Conservation (phyloP, 2,113 vertebrate genomes). For the Carassius carassius region DNA sequence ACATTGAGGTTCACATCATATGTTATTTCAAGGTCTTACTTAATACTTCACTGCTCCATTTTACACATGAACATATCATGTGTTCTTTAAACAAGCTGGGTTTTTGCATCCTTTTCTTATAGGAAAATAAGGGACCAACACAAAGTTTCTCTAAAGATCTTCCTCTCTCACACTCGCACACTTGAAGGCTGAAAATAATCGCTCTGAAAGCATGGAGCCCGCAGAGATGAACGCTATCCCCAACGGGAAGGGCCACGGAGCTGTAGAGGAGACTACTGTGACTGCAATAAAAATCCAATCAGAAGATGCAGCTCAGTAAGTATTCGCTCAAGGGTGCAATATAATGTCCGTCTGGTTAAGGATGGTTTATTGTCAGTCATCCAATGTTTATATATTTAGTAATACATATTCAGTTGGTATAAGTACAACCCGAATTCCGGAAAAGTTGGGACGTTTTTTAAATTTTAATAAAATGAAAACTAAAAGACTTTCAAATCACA, state of each 20-base stretch:
- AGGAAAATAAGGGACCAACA: constrained; percentile 7
- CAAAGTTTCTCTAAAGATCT: constrained; percentile 1
- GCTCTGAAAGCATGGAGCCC: constrained; percentile 62
- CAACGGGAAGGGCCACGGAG: constrained; percentile 77
- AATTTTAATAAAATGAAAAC: no score
- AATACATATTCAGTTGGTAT: not conserved
- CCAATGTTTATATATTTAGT: not conserved
- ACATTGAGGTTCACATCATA: not conserved
- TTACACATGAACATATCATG: not conserved
- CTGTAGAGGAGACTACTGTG: constrained; percentile 64
- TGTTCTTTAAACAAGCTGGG: not conserved
- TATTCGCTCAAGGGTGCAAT: constrained; percentile 40
- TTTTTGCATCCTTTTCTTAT: not conserved
- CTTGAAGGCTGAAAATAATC: constrained; percentile 55
- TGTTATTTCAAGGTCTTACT: constrained; percentile 1
- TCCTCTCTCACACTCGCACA: constrained; percentile 8
- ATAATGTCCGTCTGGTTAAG: constrained; percentile 3
- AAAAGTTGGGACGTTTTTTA: no score
- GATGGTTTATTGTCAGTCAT: constrained; percentile 6
- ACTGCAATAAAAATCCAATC: constrained; percentile 64
- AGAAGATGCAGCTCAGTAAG: constrained; percentile 72
- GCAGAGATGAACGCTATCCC: constrained; percentile 73
- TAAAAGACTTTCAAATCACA: no score
- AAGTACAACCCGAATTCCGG: no score
- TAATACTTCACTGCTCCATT: constrained; percentile 15